Base-by-base conservation (phyloP, 2,113 vertebrate genomes). In the Phalacrocorax pelagicus region DNA sequence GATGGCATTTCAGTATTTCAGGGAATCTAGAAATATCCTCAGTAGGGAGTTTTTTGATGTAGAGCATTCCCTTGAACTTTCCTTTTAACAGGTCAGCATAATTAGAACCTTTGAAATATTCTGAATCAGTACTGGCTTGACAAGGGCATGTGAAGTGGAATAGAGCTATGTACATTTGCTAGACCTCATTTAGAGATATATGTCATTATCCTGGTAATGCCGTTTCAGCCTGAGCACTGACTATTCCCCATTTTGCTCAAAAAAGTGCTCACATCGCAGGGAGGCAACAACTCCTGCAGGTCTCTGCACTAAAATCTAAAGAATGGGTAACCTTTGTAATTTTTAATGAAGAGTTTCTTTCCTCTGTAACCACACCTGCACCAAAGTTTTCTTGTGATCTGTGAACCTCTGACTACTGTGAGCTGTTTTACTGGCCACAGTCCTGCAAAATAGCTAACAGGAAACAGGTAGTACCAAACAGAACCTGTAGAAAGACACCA, bases 61-160 rank as follows among this genome's bases (percentile, higher is more conserved):
- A 75, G 61, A 88, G 15, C 16, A 74, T 32, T 67, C 16, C 46
- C 29, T 81, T 74, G 57, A 92, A 92, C 40, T 75, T 81, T 63
- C 15, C 2, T 81, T 86, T 81, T 65, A 90, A 38, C 2, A 10
- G 38, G 29, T 71, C 26, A 73, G 52, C 19, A 81, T n/a, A 92
- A 94, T 84, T 77, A 93, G 26, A 83, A 75, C 52, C 27, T 71
- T 81, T 90, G 63, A 95, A 81, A 81, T 57, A 38, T 12, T 88
- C 52, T 86, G 65, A 72, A 71, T 84, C 40, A 42, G n/a, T 86
- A 63, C 19, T 58, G 63, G 55, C 47, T 86, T 95, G 83, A 90
- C 63, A 84, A 71, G 65, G 47, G 38, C 63, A 93, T 42, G 36
- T 58, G 61, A 93, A 94, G 38, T 65, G 26, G 77, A 92, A 78